Conservation (phyloP, 2,888 invertebrate species). For the Campoletis raptor region DNA sequence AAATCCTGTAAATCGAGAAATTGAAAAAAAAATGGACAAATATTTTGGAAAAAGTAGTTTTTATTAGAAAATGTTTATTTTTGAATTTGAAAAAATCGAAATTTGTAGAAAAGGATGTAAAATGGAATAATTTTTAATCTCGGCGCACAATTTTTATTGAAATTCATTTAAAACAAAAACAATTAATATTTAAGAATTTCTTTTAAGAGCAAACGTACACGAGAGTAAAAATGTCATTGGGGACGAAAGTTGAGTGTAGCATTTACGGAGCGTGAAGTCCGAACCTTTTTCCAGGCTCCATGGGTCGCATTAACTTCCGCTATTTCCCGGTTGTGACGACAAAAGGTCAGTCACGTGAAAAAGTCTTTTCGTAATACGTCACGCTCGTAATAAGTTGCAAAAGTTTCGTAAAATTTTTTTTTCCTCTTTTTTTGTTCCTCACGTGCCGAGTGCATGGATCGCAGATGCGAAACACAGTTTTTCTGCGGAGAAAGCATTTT, state of each 20-base stretch:
- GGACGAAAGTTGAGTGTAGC: slow-evolving; percentile 38
- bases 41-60: neutral
- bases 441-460: slow-evolving; percentile 59
- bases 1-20: neutral
- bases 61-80: neutral
- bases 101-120: neutral
- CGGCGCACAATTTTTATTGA: neutral
- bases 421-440: slow-evolving; percentile 38
- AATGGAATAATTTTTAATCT: neutral
- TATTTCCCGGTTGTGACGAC: slow-evolving; percentile 64
- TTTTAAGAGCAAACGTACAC: neutral
- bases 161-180: neutral
- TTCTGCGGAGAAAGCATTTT: slow-evolving; percentile 43
- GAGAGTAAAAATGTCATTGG: slow-evolving; percentile 40
- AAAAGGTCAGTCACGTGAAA: slow-evolving; percentile 59
- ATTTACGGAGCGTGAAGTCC: slow-evolving; percentile 68
- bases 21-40: neutral
- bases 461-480: slow-evolving; percentile 55
- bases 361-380: slow-evolving; percentile 50
- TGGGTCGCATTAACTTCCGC: slow-evolving; percentile 68
- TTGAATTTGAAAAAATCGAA: neutral
- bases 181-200: neutral
- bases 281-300: slow-evolving; percentile 68
- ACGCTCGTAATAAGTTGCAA: slow-evolving; percentile 61
- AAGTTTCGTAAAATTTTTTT: slow-evolving; percentile 55